Conservation (phyloP, 2,113 vertebrate species). For the Glaucidium brasilianum region DNA sequence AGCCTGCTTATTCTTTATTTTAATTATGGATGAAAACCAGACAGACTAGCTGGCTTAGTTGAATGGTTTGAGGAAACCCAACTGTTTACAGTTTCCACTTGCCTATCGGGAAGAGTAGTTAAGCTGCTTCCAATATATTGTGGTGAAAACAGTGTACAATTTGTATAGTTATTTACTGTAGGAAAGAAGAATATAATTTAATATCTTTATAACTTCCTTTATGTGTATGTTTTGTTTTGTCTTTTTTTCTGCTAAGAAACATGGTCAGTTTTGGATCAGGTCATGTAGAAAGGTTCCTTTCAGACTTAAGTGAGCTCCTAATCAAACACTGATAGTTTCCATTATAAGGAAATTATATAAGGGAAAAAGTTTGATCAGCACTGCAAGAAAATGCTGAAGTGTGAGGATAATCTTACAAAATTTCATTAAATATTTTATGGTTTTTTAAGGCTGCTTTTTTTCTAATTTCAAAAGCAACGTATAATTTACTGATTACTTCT, state of each 20-base stretch:
- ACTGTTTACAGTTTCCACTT: background rate
- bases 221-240: background rate
- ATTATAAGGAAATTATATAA: background rate
- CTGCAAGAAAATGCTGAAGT: background rate
- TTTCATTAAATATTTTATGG: conserved; percentile 47
- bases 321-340: background rate
- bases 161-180: background rate
- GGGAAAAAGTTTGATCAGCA: background rate
- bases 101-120: background rate
- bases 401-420: conserved; percentile 19
- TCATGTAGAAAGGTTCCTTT: background rate
- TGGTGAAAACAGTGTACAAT: background rate
- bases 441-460: conserved; percentile 20
- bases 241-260: background rate
- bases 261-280: background rate
- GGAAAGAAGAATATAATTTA: background rate
- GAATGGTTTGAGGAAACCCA: background rate
- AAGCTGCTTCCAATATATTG: background rate
- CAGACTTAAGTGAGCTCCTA: background rate
- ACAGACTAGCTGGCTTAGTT: background rate
- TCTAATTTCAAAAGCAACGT: conserved; percentile 21
- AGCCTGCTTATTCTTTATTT: background rate
- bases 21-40: background rate
- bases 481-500: conserved; percentile 48
- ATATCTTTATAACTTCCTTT: background rate